phyloP scores from a whole-genome alignment of 2,113 vertebrate species.

The Megalops atlanticus region DNA sequence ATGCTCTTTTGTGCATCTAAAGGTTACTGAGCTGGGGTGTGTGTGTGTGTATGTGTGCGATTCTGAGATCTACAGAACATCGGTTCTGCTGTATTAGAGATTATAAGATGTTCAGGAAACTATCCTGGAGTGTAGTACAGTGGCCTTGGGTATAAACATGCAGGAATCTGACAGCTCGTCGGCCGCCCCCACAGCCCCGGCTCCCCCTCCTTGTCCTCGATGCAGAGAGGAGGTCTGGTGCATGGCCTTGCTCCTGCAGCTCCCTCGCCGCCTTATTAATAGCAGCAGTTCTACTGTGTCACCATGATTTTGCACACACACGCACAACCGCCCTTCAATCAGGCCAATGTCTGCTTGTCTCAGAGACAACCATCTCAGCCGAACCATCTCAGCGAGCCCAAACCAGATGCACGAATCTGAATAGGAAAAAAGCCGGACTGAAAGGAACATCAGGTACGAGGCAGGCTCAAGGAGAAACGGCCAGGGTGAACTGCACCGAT shows the following conservation, averaged over 20 bases:
- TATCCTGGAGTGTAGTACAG: not conserved
- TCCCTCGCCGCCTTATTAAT: not conserved
- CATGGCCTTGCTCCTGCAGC: not conserved
- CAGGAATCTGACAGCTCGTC: not conserved
- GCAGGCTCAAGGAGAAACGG: not conserved
- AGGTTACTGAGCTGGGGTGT: not conserved
- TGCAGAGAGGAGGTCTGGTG: not conserved
- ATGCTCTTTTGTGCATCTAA: not conserved
- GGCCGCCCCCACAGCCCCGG: not conserved
- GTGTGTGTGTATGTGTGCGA: not conserved
- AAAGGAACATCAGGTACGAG: not conserved
- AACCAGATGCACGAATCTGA: not conserved
- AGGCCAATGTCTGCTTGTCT: not conserved
- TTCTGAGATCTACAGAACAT: too few relatives aligned
- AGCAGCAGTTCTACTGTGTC: not conserved
- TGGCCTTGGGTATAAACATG: not conserved
- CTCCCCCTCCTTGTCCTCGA: not conserved
- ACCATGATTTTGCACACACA: not conserved
- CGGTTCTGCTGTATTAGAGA: not conserved
- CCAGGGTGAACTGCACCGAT: not conserved
- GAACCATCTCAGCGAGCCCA: not conserved
- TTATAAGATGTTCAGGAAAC: not conserved
- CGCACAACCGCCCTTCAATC: not conserved
- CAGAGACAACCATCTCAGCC: too few relatives aligned
- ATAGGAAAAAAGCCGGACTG: not conserved